A percentile compares a stretch with the other conserved stretches of the same genome.
Conservation (phyloP, 1,140 invertebrate species). For the Gryllus bimaculatus region DNA sequence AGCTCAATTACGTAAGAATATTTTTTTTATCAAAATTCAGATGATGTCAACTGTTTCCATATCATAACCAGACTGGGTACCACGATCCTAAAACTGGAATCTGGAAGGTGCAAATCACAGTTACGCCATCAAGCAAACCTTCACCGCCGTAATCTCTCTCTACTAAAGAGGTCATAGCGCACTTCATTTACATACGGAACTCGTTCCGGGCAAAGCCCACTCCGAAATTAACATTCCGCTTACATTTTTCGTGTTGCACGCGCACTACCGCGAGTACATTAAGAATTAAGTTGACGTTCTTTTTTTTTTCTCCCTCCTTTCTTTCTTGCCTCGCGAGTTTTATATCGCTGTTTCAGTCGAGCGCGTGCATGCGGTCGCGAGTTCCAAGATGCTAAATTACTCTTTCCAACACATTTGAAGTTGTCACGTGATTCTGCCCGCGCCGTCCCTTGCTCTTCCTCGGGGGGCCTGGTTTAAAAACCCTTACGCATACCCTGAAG, state of each 20-base stretch:
- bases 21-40: too few species aligned
- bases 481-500: too few species aligned
- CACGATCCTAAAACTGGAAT: too few species aligned
- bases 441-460: too few species aligned
- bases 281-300: not conserved
- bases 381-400: conserved; percentile 1
- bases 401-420: conserved; percentile 4
- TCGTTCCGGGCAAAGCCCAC: not conserved
- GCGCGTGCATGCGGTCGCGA: not conserved
- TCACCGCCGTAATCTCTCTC: not conserved
- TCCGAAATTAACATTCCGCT: not conserved
- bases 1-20: too few species aligned
- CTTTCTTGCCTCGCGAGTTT: not conserved
- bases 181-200: not conserved
- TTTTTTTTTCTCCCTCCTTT: not conserved
- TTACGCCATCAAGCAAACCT: not conserved
- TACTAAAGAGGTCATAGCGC: not conserved
- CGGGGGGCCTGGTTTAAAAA: too few species aligned
- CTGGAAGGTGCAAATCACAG: not conserved
- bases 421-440: not conserved
- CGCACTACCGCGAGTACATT: not conserved
- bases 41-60: too few species aligned
- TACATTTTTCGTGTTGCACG: not conserved
- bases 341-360: not conserved
- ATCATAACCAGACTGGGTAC: too few species aligned